Evolutionary conservation across 64 coral and sea anemone genomes (phyloP).

Genomic region (Pocillopora verrucosa): DNA sequence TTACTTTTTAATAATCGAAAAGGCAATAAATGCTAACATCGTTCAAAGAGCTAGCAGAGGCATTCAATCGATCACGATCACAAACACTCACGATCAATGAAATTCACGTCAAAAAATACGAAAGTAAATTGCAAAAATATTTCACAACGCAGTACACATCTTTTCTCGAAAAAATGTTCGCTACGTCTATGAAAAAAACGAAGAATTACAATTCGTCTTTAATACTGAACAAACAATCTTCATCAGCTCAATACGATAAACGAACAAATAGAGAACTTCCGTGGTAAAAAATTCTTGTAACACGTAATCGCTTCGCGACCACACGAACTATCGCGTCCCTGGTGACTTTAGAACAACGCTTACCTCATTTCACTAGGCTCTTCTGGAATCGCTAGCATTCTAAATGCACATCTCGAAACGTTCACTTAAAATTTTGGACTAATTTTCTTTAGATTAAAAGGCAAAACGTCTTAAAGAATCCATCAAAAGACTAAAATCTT

Average conservation of each 20-base stretch:
- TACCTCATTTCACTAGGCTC: slow-evolving; percentile 39
- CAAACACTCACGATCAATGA: too few relatives aligned
- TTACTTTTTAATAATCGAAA: too few relatives aligned
- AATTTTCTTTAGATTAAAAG: neutral
- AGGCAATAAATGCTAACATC: too few relatives aligned
- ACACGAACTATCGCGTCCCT: neutral
- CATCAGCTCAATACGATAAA: neutral
- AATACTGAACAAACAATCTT: neutral
- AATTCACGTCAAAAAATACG: too few relatives aligned
- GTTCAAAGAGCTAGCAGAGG: too few relatives aligned
- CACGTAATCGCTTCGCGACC: neutral
- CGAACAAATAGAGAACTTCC: neutral
- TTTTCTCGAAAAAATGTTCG: too few relatives aligned
- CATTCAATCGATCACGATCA: too few relatives aligned
- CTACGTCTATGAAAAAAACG: neutral
- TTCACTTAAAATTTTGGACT: neutral
- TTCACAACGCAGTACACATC: too few relatives aligned
- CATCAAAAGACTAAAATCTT: neutral
- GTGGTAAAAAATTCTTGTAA: neutral
- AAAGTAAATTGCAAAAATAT: too few relatives aligned
- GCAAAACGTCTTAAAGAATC: neutral
- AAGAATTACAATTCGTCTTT: neutral
- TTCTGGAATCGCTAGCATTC: slow-evolving; percentile 41
- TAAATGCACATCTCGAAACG: slow-evolving; percentile 1
- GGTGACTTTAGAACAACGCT: neutral